Percentiles rank a stretch among this genome's conserved stretches.
Conservation (phyloP, 2,888 invertebrate species). For the Ypsolopha scabrella region DNA sequence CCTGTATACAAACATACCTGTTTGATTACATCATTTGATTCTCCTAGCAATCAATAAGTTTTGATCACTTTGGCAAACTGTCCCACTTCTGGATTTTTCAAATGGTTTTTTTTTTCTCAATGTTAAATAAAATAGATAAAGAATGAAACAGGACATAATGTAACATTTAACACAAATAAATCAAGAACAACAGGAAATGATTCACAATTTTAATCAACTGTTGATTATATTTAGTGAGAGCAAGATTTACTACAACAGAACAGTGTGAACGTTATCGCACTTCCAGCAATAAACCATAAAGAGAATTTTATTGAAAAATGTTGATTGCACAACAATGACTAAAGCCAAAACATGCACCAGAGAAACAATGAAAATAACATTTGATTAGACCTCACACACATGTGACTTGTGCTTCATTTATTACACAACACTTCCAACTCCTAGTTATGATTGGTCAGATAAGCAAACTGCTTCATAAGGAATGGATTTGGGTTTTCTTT, state of each 20-base stretch:
- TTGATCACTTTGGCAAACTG: too few relatives aligned
- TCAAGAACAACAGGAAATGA: conserved; percentile 28
- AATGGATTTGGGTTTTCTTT: too few relatives aligned
- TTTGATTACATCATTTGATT: too few relatives aligned
- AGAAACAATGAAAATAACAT: conserved; percentile 40
- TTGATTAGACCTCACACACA: conserved; percentile 23
- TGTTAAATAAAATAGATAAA: too few relatives aligned
- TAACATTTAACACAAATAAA: not conserved
- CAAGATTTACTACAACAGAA: not conserved
- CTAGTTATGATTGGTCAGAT: too few relatives aligned
- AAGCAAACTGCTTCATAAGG: too few relatives aligned
- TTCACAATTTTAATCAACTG: conserved; percentile 41
- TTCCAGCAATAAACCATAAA: conserved; percentile 44
- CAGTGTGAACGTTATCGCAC: conserved; percentile 36
- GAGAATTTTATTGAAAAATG: conserved; percentile 60
- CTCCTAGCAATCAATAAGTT: too few relatives aligned
- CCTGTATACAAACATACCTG: too few relatives aligned
- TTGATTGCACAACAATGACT: conserved; percentile 63
- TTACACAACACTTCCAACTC: too few relatives aligned
- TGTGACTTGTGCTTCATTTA: conserved; percentile 13
- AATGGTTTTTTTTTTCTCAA: too few relatives aligned
- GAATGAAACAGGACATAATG: not conserved
- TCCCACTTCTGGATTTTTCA: too few relatives aligned
- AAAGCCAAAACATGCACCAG: conserved; percentile 34
- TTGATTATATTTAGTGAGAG: conserved; percentile 32